Evolutionary conservation across 2,888 invertebrate species (phyloP).

Genomic region (Onchidella celtica): DNA sequence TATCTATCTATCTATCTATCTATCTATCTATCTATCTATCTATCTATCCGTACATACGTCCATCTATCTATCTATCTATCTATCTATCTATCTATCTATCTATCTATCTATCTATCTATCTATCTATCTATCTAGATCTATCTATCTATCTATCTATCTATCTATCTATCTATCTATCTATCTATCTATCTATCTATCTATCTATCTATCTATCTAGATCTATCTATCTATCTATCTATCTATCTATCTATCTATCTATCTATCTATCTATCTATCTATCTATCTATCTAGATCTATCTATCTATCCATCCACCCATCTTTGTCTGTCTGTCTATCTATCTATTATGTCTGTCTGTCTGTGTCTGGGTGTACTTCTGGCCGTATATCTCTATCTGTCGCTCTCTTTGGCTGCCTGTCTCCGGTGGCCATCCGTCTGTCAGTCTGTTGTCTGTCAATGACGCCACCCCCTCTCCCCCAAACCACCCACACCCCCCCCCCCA

Average conservation of each 20-base stretch:
- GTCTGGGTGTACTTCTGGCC: background rate
- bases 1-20: constrained; percentile 4
- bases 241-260: no score
- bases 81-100: background rate
- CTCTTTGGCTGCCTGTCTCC: background rate
- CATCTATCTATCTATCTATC: background rate
- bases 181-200: background rate
- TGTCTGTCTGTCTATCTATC: no score
- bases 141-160: background rate
- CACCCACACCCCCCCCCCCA: background rate
- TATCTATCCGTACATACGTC: background rate
- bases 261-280: no score
- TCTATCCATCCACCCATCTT: no score
- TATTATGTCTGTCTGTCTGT: background rate
- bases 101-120: background rate
- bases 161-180: background rate
- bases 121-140: background rate
- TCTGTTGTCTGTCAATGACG: no score
- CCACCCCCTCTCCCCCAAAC: no score
- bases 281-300: no score
- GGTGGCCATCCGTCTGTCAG: no score
- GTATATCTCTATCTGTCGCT: background rate
- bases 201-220: background rate
- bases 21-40: background rate
- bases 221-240: no score